Percentiles rank a stretch among this genome's conserved stretches.
Evolutionary conservation across 1,140 invertebrate species (phyloP).

Genomic region (Aphidius gifuensis): DNA sequence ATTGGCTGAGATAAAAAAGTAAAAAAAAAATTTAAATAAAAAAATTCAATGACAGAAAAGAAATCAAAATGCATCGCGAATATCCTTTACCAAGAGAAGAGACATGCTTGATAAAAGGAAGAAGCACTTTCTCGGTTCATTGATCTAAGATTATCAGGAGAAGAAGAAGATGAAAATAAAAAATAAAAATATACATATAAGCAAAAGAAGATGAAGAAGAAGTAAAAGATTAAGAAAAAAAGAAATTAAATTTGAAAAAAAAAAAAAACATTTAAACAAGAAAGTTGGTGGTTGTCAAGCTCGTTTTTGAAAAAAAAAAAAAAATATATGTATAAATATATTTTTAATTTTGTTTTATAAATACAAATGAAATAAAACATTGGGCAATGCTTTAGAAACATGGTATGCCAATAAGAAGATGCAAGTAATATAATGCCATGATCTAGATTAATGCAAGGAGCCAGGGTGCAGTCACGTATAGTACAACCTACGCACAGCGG

Average conservation of each 20-base stretch:
- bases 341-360: not conserved
- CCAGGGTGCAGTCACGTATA: constrained; percentile 34
- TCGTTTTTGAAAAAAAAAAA: too few relatives aligned
- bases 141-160: constrained; percentile 5
- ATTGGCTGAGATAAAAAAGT: not conserved
- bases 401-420: constrained; percentile 36
- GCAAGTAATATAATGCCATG: constrained; percentile 39
- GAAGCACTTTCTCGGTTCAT: not conserved
- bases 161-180: not conserved
- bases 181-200: not conserved
- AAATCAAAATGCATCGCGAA: constrained; percentile 13
- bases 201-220: too few relatives aligned
- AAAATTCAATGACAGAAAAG: not conserved
- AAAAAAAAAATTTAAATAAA: not conserved
- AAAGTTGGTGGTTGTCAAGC: too few relatives aligned
- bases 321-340: not conserved
- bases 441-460: constrained; percentile 49
- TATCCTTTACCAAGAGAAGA: not conserved
- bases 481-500: constrained; percentile 38
- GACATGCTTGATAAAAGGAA: constrained; percentile 7
- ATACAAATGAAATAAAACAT: constrained; percentile 19
- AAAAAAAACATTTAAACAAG: too few relatives aligned
- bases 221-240: too few relatives aligned
- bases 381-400: constrained; percentile 9
- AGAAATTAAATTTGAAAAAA: too few relatives aligned